Evolutionary conservation across 2,888 invertebrate genomes (phyloP).

Genomic region (Cryptocephalus moraei): DNA sequence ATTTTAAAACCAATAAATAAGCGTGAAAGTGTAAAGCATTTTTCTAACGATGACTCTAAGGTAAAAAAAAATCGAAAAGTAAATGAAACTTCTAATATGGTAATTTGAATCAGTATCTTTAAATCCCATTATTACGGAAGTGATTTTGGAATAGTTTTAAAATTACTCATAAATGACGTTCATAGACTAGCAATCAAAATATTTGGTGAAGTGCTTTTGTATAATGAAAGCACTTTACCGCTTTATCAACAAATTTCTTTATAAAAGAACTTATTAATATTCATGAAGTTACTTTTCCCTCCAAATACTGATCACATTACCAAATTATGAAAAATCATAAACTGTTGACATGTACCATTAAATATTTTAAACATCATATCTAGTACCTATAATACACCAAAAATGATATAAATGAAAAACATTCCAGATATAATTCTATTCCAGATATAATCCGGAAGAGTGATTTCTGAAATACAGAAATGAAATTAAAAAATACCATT

Average conservation of each 20-base stretch:
- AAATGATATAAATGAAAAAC: slow-evolving; percentile 20
- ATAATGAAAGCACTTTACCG: slow-evolving; percentile 9
- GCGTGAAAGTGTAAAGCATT: no score
- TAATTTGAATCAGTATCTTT: no score
- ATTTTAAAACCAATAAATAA: no score
- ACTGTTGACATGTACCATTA: slow-evolving; percentile 21
- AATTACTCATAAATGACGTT: no score
- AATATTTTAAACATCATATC: slow-evolving; percentile 16
- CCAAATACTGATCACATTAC: background rate
- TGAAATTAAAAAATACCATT: slow-evolving; percentile 4
- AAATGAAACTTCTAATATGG: no score
- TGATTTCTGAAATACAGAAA: slow-evolving; percentile 1
- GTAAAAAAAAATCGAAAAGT: no score
- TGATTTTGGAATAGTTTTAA: no score
- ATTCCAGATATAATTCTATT: slow-evolving; percentile 19
- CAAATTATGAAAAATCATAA: slow-evolving; percentile 1
- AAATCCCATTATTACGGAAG: no score
- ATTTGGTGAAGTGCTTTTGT: slow-evolving; percentile 7
- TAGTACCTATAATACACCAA: slow-evolving; percentile 17
- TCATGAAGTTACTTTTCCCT: background rate
- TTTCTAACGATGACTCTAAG: no score
- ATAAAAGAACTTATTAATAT: slow-evolving; percentile 9
- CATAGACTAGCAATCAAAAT: background rate
- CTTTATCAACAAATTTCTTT: slow-evolving; percentile 9
- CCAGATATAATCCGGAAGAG: no score